A percentile compares a stretch with the other conserved stretches of the same genome.
phyloP scores from a whole-genome alignment of 2,113 vertebrate species.

The Hippolais icterina region DNA sequence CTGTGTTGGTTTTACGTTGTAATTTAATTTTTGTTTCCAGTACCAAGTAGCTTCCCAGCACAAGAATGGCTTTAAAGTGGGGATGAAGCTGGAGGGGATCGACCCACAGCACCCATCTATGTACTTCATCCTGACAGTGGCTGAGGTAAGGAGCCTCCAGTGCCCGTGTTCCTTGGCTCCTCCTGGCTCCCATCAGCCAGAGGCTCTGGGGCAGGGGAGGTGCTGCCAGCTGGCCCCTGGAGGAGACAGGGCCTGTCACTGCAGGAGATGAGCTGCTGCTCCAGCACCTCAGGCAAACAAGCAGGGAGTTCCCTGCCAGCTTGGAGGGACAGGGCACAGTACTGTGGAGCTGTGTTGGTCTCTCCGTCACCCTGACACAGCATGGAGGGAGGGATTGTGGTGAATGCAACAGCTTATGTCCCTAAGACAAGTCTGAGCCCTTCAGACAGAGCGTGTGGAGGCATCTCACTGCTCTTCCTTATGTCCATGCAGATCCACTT shows the following conservation, averaged over 20 bases:
- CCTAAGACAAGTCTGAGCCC: not conserved
- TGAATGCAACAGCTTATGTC: not conserved
- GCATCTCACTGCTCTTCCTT: not conserved
- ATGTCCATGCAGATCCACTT: not conserved
- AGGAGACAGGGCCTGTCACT: not conserved
- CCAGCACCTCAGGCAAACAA: not conserved
- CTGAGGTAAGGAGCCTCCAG: constrained; percentile 80
- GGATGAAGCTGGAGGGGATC: constrained; percentile 98
- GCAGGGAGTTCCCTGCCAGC: not conserved
- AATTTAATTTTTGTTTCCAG: constrained; percentile 61
- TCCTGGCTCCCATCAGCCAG: rapidly evolving
- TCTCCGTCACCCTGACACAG: not conserved
- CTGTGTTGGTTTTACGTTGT: not conserved
- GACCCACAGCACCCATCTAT: constrained; percentile 96
- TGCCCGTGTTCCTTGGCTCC: not conserved
- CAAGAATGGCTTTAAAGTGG: constrained; percentile 90
- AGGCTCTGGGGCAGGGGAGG: not conserved
- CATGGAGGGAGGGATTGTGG: not conserved
- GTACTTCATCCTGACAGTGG: constrained; percentile 97
- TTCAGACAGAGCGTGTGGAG: not conserved
- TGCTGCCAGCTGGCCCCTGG: not conserved
- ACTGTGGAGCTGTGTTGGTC: not conserved
- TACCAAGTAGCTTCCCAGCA: constrained; percentile 80
- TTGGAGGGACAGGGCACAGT: not conserved
- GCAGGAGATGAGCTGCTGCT: not conserved